These are phyloP conservation scores for Melinaea menophilus DNA, from an alignment of 2,888 invertebrate genomes.

Conservation along the genomic window DNA sequence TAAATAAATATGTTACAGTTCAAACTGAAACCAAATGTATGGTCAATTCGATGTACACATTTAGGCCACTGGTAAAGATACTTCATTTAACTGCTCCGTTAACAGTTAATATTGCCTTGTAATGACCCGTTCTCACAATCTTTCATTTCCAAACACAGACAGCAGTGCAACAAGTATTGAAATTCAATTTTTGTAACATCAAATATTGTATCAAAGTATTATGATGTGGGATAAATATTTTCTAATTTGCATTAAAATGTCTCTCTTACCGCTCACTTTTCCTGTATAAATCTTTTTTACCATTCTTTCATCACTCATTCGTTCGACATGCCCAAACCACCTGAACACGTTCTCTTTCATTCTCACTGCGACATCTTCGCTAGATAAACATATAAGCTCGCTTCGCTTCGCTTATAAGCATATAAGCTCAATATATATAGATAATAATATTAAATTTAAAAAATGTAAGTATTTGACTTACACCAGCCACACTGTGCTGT, in stretches of 20 bases:
- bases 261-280: too few relatives aligned
- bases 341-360: too few relatives aligned
- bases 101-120: slow-evolving; percentile 30
- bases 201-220: background rate
- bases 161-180: slow-evolving; percentile 16
- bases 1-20: background rate
- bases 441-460: background rate
- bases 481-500: slow-evolving; percentile 25
- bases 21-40: slow-evolving; percentile 3
- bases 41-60: slow-evolving; percentile 15
- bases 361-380: too few relatives aligned
- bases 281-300: too few relatives aligned
- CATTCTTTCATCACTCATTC: too few relatives aligned
- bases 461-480: slow-evolving; percentile 24
- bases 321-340: too few relatives aligned
- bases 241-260: background rate
- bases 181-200: background rate
- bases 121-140: slow-evolving; percentile 38
- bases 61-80: slow-evolving; percentile 13
- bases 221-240: background rate
- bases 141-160: slow-evolving; percentile 24
- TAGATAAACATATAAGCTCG: too few relatives aligned
- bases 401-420: too few relatives aligned
- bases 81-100: slow-evolving; percentile 30
- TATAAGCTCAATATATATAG: background rate